Evolutionary conservation across 2,888 invertebrate species (phyloP), one percentile per base, ranked within the genome.

Genomic region (Tenthredo livida): DNA sequence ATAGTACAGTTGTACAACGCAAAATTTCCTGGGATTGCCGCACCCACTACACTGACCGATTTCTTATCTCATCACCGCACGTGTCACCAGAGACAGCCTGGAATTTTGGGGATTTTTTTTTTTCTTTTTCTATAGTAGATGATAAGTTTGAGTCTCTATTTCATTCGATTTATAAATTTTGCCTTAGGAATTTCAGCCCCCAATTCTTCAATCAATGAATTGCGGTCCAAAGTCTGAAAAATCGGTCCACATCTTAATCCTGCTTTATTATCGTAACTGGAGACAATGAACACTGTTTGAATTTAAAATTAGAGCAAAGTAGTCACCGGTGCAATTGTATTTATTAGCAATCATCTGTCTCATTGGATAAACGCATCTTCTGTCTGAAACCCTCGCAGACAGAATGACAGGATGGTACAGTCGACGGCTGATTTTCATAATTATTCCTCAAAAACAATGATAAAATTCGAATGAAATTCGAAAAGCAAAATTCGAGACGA

Each of bases 331-430:
- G 61, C 61, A 61, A 80, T 80, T 61, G 80, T 29, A 80, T 61
- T 80, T 80, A 58, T 80, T 80, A 61, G 21, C 61, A 80, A 80
- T 80, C 80, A 80, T 80, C 80, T 61, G 80, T 80, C 80, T 80
- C 61, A 80, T 80, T 61, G 61, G 61, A 80, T 80, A 80, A 80
- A 61, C 37, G 80, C 40, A 61, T 80, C 80, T 80, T 4, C 37
- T 12, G 80, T 37, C 80, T 58, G 58, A 40, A 21, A 21, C 37
- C 25, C 25, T 58, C 58, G 40, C 67, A 40, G 37, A 73, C 72
- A 61, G 80, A 37, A 80, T 61, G n/a, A 21, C 72, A 25, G 21
- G 0, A 21, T 25, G 58, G 6, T 6, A 58, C 37, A 54, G 12
- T 47, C 21, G n/a, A 29, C 15, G 75, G 29, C 7, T 54, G n/a